Base-by-base conservation (phyloP, 2,888 invertebrate genomes). In the Patella depressa region DNA sequence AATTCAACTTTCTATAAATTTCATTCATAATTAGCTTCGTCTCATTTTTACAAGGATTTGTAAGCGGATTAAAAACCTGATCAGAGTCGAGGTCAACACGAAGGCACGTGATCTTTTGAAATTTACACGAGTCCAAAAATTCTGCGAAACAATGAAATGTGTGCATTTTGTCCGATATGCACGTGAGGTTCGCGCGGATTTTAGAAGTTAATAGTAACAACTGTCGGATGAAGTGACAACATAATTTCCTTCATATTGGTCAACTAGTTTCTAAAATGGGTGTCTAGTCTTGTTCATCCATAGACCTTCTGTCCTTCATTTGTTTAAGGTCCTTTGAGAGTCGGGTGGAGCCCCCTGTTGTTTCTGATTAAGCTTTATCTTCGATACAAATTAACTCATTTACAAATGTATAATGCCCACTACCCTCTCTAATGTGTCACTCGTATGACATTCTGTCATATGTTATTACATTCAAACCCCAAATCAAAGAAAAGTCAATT, bases 201-300 rank as follows among this genome's bases (percentile, higher is more conserved):
- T 19, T 19, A 1, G 19, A 65, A 65, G 65, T 65, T 45, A 65
- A 19, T 19, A 19, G 65, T 24, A 65, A 19, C 65, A 65, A 65
- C 65, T 65, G 65, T 65, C 65, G 65, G 65, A 65, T 65, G 65
- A 65, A 65, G 65, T 65, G 65, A 65, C 65, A 65, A 65, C 65
- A 65, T 65, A 65, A 65, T 65, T 65, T 65, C 65, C 65, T 65
- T 9, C 19, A 65, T 24, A 24, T 24, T 19, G 65, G 65, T 65
- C 65, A 65, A 24, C 19, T 65, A 19, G 65, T 65, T 65, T 65
- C 24, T 19, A 65, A 24, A 4, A 45, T 45, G 45, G 45, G 9
- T 45, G 45, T 45, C 45, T 45, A 45, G 45, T 4, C 45, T 45
- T 45, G 45, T 45, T 45, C 45, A 9, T 45, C 45, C 7, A 45